phyloP scores from a whole-genome alignment of 2,797 vertebrate genomes.

The Tolypeutes matacus region DNA sequence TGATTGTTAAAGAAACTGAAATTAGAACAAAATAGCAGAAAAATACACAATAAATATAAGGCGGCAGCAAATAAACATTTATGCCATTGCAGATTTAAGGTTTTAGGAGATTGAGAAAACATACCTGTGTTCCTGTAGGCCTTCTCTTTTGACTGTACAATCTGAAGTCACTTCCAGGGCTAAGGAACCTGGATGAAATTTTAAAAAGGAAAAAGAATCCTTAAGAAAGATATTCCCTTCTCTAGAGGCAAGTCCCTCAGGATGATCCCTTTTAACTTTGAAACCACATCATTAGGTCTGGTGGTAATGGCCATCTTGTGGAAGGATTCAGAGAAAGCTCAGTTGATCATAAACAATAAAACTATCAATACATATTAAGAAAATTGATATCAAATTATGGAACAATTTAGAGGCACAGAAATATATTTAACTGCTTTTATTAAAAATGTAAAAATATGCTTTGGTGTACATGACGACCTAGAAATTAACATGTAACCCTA shows the following conservation, averaged over 20 bases:
- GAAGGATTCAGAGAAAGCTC: not conserved
- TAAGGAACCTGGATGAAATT: not conserved
- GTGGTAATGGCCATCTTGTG: not conserved
- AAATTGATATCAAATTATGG: not conserved
- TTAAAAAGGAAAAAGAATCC: not conserved
- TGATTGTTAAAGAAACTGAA: not conserved
- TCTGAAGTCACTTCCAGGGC: not conserved
- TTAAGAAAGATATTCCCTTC: not conserved
- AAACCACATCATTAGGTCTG: not conserved
- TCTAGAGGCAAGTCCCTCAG: not conserved
- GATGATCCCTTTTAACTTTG: not conserved
- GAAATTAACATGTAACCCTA: not conserved
- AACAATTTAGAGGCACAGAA: not conserved
- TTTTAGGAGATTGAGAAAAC: not conserved
- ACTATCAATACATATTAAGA: not conserved
- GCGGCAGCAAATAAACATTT: not conserved
- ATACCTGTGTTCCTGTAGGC: not conserved
- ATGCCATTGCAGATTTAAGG: not conserved
- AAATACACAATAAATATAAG: constrained; percentile 11
- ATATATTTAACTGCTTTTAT: not conserved
- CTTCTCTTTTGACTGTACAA: not conserved
- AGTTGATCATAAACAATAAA: not conserved
- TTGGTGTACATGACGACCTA: not conserved
- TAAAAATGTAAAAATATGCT: not conserved
- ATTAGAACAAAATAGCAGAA: not conserved